These are phyloP conservation scores for Drosophila fungiperda DNA, from an alignment of 2,888 invertebrate species.

Conservation along the genomic window DNA sequence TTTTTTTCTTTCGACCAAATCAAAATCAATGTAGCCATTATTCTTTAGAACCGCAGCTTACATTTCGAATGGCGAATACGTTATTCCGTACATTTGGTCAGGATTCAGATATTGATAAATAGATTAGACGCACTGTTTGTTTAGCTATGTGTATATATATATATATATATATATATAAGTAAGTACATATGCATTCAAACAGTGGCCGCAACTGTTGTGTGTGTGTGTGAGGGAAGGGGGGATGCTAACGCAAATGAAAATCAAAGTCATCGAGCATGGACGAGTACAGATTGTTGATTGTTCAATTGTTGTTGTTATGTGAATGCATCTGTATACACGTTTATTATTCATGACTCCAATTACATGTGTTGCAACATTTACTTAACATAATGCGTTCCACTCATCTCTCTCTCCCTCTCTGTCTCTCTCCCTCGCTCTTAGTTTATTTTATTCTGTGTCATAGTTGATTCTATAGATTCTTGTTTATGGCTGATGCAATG, in stretches of 20 bases:
- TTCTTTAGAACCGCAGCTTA: neutral
- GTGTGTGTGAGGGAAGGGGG: constrained; percentile 1
- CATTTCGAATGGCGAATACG: neutral
- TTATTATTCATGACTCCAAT: constrained; percentile 34
- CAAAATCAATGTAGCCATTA: neutral
- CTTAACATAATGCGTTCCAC: constrained; percentile 42
- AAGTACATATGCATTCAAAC: neutral
- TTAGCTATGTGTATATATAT: no score
- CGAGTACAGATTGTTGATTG: constrained; percentile 24
- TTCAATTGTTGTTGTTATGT: constrained; percentile 15
- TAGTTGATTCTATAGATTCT: constrained; percentile 30
- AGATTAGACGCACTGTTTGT: neutral
- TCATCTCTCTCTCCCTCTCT: constrained; percentile 12
- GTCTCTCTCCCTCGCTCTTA: constrained; percentile 1
- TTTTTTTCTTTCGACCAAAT: neutral
- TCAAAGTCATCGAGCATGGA: neutral
- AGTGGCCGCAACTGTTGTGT: constrained; percentile 32
- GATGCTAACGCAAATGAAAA: constrained; percentile 8
- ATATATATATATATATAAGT: neutral
- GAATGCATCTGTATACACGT: neutral
- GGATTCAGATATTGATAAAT: neutral
- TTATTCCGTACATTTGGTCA: neutral
- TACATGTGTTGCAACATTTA: constrained; percentile 50
- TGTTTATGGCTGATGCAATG: constrained; percentile 51
- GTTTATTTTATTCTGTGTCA: constrained; percentile 8